These are phyloP conservation scores for Megaceryle alcyon DNA, from an alignment of 2,797 vertebrate genomes.

Conservation along the genomic window DNA sequence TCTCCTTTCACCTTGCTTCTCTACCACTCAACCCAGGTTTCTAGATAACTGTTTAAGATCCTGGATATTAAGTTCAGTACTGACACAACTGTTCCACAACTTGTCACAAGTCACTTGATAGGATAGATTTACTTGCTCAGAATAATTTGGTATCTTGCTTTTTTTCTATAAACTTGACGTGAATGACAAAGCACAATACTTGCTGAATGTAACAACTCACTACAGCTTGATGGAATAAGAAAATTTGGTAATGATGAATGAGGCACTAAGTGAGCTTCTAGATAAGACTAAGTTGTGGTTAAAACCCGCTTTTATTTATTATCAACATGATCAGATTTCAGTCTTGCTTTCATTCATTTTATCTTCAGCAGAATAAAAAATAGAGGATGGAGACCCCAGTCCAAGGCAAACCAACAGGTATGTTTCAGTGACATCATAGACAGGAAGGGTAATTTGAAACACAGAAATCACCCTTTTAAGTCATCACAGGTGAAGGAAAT, in stretches of 20 bases:
- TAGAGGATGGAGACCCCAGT: not conserved
- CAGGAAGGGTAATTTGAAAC: not conserved
- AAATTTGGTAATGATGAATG: not conserved
- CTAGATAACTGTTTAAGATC: not conserved
- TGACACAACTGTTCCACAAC: not conserved
- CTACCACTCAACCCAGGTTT: not conserved
- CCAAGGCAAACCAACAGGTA: not conserved
- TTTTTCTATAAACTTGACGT: not conserved
- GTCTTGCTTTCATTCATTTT: not conserved
- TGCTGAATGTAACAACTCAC: not conserved
- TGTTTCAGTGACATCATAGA: not conserved
- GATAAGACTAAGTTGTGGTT: not conserved
- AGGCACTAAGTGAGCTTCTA: not conserved
- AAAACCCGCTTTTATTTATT: not conserved
- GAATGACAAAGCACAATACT: not conserved
- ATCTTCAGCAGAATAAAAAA: not conserved
- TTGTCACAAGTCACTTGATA: not conserved
- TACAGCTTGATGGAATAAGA: not conserved
- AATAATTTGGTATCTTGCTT: not conserved
- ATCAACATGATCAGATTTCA: not conserved
- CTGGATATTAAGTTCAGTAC: not conserved
- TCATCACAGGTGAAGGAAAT: not conserved
- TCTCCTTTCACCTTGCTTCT: not conserved
- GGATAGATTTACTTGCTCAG: not conserved
- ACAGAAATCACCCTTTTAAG: not conserved